phyloP scores from a whole-genome alignment of 2,113 vertebrate species.

The Thomomys bottae region DNA sequence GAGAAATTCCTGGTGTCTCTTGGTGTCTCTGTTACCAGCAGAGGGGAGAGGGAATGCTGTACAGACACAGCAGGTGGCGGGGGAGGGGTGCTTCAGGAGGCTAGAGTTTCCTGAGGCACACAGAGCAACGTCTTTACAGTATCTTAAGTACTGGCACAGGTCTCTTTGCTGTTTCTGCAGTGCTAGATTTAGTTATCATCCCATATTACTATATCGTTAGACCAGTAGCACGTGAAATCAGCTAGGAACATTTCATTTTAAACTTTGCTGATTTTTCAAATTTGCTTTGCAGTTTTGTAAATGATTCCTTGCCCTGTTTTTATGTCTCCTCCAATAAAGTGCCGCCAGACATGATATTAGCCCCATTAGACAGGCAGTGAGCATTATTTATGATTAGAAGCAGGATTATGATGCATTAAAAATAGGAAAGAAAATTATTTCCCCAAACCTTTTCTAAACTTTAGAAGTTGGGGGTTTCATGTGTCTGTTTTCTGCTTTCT shows the following conservation, averaged over 20 bases:
- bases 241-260: conserved; percentile 80
- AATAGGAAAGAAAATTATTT: conserved; percentile 77
- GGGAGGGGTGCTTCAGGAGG: not conserved
- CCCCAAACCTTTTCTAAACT: conserved; percentile 55
- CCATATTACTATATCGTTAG: conserved; percentile 79
- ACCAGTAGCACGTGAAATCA: conserved; percentile 80
- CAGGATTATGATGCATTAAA: conserved; percentile 79
- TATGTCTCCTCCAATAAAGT: conserved; percentile 82
- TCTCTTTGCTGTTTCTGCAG: not conserved
- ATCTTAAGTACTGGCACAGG: not conserved
- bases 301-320: conserved; percentile 83
- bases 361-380: conserved; percentile 82
- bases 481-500: conserved; percentile 66
- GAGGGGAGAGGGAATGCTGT: not conserved
- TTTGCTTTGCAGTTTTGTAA: conserved; percentile 84
- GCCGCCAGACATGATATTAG: conserved; percentile 81
- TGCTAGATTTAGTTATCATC: conserved; percentile 75
- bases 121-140: not conserved
- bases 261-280: conserved; percentile 88
- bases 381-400: conserved; percentile 78
- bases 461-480: conserved; percentile 60
- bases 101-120: not conserved
- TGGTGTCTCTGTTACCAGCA: not conserved
- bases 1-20: not conserved
- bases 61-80: not conserved